Percentiles rank a stretch among this genome's conserved stretches.
Conservation (phyloP, 1,140 invertebrate species). For the Drosophila nannoptera region DNA sequence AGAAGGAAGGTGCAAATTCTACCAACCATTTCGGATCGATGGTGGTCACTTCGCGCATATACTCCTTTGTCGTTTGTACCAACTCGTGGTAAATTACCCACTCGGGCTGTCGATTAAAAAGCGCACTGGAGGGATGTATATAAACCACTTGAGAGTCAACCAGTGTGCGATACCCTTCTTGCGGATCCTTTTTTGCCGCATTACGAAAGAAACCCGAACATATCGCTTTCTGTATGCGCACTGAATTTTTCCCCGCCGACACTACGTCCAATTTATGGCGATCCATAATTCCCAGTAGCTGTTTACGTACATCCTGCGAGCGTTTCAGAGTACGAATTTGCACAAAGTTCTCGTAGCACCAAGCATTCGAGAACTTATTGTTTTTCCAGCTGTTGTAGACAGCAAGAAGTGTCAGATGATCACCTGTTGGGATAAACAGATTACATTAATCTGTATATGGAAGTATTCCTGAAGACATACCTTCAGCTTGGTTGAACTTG, state of each 20-base stretch:
- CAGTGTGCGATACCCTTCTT: constrained; percentile 98
- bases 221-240: constrained; percentile 97
- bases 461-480: constrained; percentile 23
- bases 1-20: constrained; percentile 99
- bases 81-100: constrained; percentile 99
- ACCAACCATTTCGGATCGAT: constrained; percentile 99
- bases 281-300: constrained; percentile 98
- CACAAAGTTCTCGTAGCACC: constrained; percentile 99
- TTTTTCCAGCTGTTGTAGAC: constrained; percentile 99
- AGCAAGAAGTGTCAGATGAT: constrained; percentile 97
- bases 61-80: constrained; percentile 99
- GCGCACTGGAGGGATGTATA: constrained; percentile 98
- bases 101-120: constrained; percentile 99
- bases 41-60: constrained; percentile 99
- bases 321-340: constrained; percentile 97
- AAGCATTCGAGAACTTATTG: constrained; percentile 99
- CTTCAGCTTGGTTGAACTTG: constrained; percentile 99
- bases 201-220: constrained; percentile 99
- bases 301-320: constrained; percentile 99
- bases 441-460: neutral
- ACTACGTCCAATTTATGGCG: constrained; percentile 98
- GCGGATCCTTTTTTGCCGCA: constrained; percentile 99
- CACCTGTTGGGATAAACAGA: constrained; percentile 80
- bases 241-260: constrained; percentile 96
- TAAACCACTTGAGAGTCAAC: constrained; percentile 99